These are phyloP conservation scores for Drosophila dunni DNA, from an alignment of 1,140 invertebrate species.

Conservation along the genomic window DNA sequence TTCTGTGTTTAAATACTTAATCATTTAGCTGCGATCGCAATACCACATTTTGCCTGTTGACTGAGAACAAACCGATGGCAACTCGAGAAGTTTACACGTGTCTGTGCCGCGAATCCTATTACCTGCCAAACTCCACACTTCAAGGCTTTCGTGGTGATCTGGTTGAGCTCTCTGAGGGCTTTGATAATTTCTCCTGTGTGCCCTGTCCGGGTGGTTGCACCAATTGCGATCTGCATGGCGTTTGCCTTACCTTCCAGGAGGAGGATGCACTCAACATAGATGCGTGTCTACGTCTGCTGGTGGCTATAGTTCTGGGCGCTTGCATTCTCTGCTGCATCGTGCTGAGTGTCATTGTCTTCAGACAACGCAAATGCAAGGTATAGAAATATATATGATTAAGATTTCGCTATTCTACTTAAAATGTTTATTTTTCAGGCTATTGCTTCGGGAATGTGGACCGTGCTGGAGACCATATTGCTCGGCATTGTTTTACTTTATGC, in stretches of 20 bases:
- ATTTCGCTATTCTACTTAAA: background rate
- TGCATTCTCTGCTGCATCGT: conserved; percentile 90
- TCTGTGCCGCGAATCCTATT: conserved; percentile 85
- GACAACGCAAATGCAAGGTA: conserved; percentile 92
- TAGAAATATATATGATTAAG: background rate
- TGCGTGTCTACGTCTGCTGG: conserved; percentile 87
- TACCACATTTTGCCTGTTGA: conserved; percentile 82
- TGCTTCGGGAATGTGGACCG: conserved; percentile 94
- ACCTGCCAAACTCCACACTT: conserved; percentile 84
- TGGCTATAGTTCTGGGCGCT: conserved; percentile 89
- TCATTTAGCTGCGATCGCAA: conserved; percentile 80
- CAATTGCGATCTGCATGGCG: conserved; percentile 85
- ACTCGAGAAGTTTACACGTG: conserved; percentile 84
- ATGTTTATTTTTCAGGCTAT: conserved; percentile 87
- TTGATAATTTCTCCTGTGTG: conserved; percentile 86
- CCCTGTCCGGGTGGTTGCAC: conserved; percentile 87
- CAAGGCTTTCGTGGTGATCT: conserved; percentile 85
- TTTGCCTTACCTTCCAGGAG: conserved; percentile 85
- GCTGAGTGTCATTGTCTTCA: conserved; percentile 89
- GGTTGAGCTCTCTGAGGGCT: conserved; percentile 83
- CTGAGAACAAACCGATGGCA: conserved; percentile 66
- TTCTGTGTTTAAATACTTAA: background rate
- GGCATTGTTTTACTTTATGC: conserved; percentile 94
- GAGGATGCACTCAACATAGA: conserved; percentile 84
- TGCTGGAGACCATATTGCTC: conserved; percentile 93